Conservation (phyloP, 2,113 vertebrate genomes). For the Bos javanicus region DNA sequence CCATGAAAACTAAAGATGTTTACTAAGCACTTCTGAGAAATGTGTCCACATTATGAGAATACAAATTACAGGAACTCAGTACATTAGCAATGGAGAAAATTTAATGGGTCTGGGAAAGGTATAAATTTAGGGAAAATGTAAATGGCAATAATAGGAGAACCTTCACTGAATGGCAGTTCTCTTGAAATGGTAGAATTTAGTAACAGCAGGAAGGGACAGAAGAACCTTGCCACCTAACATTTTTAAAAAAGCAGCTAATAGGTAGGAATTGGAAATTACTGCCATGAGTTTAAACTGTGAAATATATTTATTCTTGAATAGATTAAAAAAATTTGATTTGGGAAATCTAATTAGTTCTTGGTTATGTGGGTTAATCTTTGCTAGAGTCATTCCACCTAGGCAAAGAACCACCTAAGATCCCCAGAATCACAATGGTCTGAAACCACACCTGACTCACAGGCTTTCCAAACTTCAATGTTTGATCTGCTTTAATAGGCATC, state of each 20-base stretch:
- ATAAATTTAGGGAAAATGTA: constrained; percentile 65
- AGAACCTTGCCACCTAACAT: not conserved
- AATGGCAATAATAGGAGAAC: constrained; percentile 29
- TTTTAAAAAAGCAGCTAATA: not conserved
- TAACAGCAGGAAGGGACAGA: not conserved
- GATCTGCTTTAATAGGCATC: not conserved
- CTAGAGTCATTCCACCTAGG: not conserved
- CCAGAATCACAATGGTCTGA: not conserved
- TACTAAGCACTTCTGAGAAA: constrained; percentile 74
- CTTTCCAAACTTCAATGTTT: not conserved
- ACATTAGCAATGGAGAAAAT: constrained; percentile 61
- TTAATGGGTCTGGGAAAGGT: constrained; percentile 69
- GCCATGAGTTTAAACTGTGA: not conserved
- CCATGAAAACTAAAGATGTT: constrained; percentile 63
- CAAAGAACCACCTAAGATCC: not conserved
- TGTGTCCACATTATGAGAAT: constrained; percentile 64
- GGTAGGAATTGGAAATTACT: not conserved
- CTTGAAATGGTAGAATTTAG: constrained; percentile 22
- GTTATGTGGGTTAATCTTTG: not conserved
- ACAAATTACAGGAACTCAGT: constrained; percentile 66
- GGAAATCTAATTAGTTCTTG: not conserved
- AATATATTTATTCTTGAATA: not conserved
- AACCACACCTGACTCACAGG: not conserved
- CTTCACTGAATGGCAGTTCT: constrained; percentile 15
- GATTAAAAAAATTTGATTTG: not conserved